Percentiles rank a stretch among this genome's conserved stretches.
Conservation (phyloP, 2,888 invertebrate species). For the Hydraecia micacea region DNA sequence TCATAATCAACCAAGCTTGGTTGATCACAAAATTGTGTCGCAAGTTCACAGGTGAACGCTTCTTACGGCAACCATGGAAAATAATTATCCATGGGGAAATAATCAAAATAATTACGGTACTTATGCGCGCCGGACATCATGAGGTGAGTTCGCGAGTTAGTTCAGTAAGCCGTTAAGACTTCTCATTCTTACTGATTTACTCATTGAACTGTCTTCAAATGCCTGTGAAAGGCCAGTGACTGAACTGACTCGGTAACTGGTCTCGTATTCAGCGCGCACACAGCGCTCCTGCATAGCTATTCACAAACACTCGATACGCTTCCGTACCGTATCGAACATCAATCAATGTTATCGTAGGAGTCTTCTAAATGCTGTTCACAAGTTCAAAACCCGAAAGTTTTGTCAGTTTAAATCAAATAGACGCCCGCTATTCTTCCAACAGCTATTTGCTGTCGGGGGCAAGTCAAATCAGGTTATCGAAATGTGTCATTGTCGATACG, state of each 20-base stretch:
- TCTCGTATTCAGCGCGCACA: background rate
- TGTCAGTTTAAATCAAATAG: too few relatives aligned
- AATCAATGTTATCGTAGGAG: too few relatives aligned
- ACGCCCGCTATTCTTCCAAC: too few relatives aligned
- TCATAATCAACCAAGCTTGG: conserved; percentile 31
- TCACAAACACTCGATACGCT: too few relatives aligned
- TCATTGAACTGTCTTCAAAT: background rate
- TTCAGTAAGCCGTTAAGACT: background rate
- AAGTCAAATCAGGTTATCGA: too few relatives aligned
- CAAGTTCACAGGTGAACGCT: conserved; percentile 42
- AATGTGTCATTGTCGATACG: too few relatives aligned
- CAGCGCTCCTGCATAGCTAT: too few relatives aligned
- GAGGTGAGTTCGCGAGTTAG: background rate
- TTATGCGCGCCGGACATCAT: background rate
- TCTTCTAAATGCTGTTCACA: too few relatives aligned
- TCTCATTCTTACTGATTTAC: background rate
- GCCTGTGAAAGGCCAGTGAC: background rate
- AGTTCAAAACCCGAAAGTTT: too few relatives aligned
- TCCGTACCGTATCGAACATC: too few relatives aligned
- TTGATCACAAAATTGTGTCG: conserved; percentile 26
- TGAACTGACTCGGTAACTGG: background rate
- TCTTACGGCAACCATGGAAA: conserved; percentile 43
- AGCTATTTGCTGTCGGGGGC: too few relatives aligned
- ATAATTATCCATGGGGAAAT: conserved; percentile 11
- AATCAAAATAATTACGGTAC: conserved; percentile 7